Conservation (phyloP, 2,888 invertebrate species). For the Agapostemon virescens region DNA sequence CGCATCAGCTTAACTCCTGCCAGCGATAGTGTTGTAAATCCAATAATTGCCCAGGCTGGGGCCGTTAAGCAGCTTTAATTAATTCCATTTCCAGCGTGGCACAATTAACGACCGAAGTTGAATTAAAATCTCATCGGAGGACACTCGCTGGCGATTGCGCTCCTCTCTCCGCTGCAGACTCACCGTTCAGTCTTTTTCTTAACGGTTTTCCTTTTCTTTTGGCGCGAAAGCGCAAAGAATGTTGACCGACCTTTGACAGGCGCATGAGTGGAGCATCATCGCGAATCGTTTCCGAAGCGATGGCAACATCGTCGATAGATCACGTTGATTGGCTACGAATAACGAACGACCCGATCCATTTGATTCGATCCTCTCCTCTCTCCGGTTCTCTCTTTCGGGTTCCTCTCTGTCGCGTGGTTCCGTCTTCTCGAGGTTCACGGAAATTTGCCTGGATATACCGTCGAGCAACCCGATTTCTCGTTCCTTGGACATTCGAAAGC, state of each 20-base stretch:
- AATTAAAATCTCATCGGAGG: conserved; percentile 68
- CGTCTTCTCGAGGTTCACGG: neutral
- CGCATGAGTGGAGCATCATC: neutral
- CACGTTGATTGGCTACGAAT: conserved; percentile 16
- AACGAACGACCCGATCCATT: conserved; percentile 25
- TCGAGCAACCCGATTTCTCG: neutral
- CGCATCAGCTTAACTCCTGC: conserved; percentile 63
- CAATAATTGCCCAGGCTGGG: conserved; percentile 64
- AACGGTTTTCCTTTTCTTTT: too few species aligned
- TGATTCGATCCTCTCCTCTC: neutral
- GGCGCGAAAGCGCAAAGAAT: neutral
- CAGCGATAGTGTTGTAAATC: conserved; percentile 68
- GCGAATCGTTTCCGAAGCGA: neutral
- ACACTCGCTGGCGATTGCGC: conserved; percentile 13
- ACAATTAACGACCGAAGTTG: conserved; percentile 67
- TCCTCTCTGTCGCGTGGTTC: neutral
- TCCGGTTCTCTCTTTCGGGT: too few species aligned
- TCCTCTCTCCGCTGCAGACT: neutral
- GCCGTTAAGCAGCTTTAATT: conserved; percentile 69
- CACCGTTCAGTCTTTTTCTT: neutral
- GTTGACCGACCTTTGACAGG: neutral
- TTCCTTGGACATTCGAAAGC: conserved; percentile 27
- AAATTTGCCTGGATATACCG: conserved; percentile 24
- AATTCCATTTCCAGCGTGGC: conserved; percentile 65
- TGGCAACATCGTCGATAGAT: conserved; percentile 1